Evolutionary conservation across 2,113 vertebrate genomes (phyloP), one percentile per base, ranked within the genome.

Genomic region (Cavia aperea): DNA sequence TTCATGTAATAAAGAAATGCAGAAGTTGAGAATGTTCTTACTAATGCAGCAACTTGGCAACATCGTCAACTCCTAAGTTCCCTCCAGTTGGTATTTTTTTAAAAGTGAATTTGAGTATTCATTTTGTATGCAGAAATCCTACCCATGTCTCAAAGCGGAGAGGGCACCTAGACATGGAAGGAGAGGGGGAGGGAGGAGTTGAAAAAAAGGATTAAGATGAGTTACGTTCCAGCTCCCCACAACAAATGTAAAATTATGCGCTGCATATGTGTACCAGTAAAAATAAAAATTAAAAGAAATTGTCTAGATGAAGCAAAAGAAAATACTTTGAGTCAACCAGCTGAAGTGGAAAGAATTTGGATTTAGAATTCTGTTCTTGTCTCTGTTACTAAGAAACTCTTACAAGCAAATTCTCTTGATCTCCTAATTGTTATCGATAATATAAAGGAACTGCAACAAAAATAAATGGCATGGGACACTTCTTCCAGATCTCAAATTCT

Each of bases 301-400:
- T 77, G 77, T 60, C 78, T 85, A 62, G 68, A 13, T 54, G 19
- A 88, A 86, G 23, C 31, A 63, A 72, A 81, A 87, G 86, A 68
- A 23, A 58, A 33, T 89, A 19, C 43, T 54, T 88, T 29, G 23
- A 86, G 68, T 39, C 43, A 43, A n/a, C 16, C 60, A 19, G 60
- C n/a, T 81, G 14, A 93, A 18, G 39, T 49, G 56, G 49, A 82
- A 92, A 83, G 73, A 95, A 91, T 36, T 46, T 90, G 36, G 23
- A 78, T 66, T 79, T 89, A 60, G 85, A 89, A 93, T 85, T 81
- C 65, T n/a, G 54, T 14, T 23, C 7, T 63, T 93, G 54, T 12
- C 39, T 65, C 39, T 83, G 26, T 33, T 24, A 46, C 56, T 56
- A 86, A 68, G 24, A 93, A 88, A 82, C 8, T 29, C 66, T 89